Base-by-base conservation (phyloP, 30 jellyfish, hydroid and myxozoan species). In the Hydra vulgaris region DNA sequence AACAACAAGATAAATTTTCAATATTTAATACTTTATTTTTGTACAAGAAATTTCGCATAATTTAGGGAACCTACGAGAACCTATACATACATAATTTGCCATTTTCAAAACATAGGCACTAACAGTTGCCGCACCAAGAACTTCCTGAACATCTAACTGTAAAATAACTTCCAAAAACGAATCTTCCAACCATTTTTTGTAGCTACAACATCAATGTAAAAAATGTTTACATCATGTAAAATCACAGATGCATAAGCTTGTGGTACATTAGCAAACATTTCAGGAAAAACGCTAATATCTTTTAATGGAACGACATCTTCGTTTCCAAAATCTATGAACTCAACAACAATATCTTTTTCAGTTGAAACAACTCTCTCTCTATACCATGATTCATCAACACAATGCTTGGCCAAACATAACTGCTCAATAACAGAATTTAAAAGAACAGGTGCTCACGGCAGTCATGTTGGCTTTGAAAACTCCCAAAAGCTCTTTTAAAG, bases 331-430 rank as follows among this genome's bases (percentile, higher is more conserved):
- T 88, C 96, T 25, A 88, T 78, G 76, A 73, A 88, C 54, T 26
- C 54, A 7, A 88, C 95, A 56, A 83, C 67, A 26, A 26, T 83
- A 21, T 80, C 81, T 7, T 68, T 88, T 25, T 88, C 80, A 7
- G 27, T 76, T 19, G 21, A 67, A 7, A 73, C 79, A 20, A 73
- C 73, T 21, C 21, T 24, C 15, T 83, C 96, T 20, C 96, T 76
- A 56, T 88, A 88, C 96, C 96, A 88, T 22, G 66, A 80, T 25
- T 80, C 96, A 78, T 88, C 84, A 52, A 61, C 95, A 53, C 82
- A 26, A 61, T 66, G 82, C 82, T 82, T 82, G 7, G 94, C 93
- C 20, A 89, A 88, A 61, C 92, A 83, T 3, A 23, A 74, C 67
- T 82, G 82, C 0, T 94, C 96, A 70, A 74, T 70, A 15, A 72